Evolutionary conservation across 2,888 invertebrate species (phyloP).

Genomic region (Enchytraeus crypticus): DNA sequence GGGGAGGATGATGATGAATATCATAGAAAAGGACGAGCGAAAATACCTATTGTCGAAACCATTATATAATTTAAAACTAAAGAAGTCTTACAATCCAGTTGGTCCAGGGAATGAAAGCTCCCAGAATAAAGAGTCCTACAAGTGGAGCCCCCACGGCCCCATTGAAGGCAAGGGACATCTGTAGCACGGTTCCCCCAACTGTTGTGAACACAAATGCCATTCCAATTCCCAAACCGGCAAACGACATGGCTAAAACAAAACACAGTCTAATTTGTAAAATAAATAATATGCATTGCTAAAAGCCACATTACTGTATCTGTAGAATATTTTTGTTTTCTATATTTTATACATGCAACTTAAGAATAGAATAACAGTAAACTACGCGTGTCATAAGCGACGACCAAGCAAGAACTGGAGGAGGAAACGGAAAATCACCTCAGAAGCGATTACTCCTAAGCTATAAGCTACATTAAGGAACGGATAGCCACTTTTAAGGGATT

Average conservation of each 20-base stretch:
- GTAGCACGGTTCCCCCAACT: slow-evolving; percentile 33
- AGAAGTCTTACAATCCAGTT: slow-evolving; percentile 33
- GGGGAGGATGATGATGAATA: background rate
- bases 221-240: slow-evolving; percentile 29
- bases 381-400: too few relatives aligned
- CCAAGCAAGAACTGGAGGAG: too few relatives aligned
- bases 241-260: slow-evolving; percentile 23
- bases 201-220: slow-evolving; percentile 32
- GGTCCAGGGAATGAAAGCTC: slow-evolving; percentile 38
- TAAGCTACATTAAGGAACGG: too few relatives aligned
- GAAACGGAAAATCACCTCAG: too few relatives aligned
- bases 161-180: slow-evolving; percentile 30
- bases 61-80: background rate
- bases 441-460: too few relatives aligned
- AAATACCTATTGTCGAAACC: too few relatives aligned
- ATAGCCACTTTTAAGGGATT: too few relatives aligned
- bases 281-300: too few relatives aligned
- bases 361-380: too few relatives aligned
- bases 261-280: background rate
- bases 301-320: too few relatives aligned
- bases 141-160: slow-evolving; percentile 38
- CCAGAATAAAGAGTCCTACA: slow-evolving; percentile 38
- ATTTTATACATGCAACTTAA: too few relatives aligned
- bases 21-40: background rate
- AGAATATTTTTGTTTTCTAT: background rate